Percentiles rank a stretch among this genome's conserved stretches.
phyloP scores from a whole-genome alignment of 2,797 vertebrate genomes.

The Gambusia yucatana region DNA sequence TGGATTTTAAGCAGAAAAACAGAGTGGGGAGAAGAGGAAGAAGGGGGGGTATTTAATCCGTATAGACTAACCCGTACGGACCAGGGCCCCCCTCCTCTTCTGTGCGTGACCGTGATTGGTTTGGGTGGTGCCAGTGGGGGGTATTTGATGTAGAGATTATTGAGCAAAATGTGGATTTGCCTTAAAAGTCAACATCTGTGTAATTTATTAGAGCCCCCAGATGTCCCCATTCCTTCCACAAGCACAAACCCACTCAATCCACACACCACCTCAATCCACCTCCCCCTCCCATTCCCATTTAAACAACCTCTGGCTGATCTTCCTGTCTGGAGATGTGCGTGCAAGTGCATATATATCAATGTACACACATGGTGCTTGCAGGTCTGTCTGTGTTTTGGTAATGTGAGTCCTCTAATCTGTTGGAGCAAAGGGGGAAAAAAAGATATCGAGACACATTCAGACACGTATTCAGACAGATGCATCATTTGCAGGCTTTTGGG shows the following conservation, averaged over 20 bases:
- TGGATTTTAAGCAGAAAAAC: conserved; percentile 52
- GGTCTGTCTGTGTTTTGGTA: conserved; percentile 49
- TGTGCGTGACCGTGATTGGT: conserved; percentile 61
- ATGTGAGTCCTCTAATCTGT: conserved; percentile 65
- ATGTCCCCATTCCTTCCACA: conserved; percentile 15
- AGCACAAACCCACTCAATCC: conserved; percentile 17
- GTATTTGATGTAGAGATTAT: conserved; percentile 71
- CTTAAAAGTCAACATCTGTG: conserved; percentile 73
- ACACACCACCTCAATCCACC: not conserved
- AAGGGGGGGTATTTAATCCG: conserved; percentile 52
- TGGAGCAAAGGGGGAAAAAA: conserved; percentile 21
- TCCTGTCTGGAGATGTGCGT: conserved; percentile 44
- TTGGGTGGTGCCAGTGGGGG: conserved; percentile 58
- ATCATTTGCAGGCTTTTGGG: conserved; percentile 22
- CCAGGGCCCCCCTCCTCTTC: conserved; percentile 11
- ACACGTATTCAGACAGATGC: conserved; percentile 46
- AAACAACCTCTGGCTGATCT: conserved; percentile 57
- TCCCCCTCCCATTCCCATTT: conserved; percentile 5
- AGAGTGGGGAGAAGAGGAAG: conserved; percentile 5
- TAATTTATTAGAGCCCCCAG: conserved; percentile 53
- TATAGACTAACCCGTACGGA: conserved; percentile 19
- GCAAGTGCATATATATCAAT: conserved; percentile 34
- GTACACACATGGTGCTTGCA: not conserved
- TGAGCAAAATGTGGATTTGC: conserved; percentile 64
- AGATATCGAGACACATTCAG: conserved; percentile 31